Percentiles rank a stretch among this genome's conserved stretches.
These are phyloP conservation scores for Bothrops jararaca DNA, from an alignment of 2,113 vertebrate species.

Conservation along the genomic window DNA sequence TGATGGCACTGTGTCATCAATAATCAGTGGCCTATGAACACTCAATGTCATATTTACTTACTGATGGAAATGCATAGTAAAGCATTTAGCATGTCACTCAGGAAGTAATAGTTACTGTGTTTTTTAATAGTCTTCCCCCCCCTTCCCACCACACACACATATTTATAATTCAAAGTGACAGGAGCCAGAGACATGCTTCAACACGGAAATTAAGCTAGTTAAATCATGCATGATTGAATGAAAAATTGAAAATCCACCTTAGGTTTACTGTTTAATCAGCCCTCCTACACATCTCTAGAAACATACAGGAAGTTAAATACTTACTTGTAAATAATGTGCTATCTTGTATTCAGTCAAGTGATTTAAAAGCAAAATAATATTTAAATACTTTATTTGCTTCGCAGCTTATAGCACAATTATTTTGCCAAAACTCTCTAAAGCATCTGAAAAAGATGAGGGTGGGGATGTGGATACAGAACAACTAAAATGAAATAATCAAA, in stretches of 20 bases:
- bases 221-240: conserved; percentile 52
- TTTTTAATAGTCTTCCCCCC: conserved; percentile 9
- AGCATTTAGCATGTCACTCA: conserved; percentile 40
- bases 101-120: conserved; percentile 26
- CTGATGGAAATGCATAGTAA: conserved; percentile 53
- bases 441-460: background rate
- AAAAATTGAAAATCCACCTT: conserved; percentile 50
- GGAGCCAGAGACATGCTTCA: conserved; percentile 48
- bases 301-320: conserved; percentile 35
- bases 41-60: conserved; percentile 49
- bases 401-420: background rate
- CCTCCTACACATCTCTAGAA: conserved; percentile 39
- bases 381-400: conserved; percentile 32
- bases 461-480: background rate
- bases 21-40: conserved; percentile 51
- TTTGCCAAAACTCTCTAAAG: background rate
- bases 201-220: conserved; percentile 53
- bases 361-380: conserved; percentile 29
- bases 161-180: conserved; percentile 50
- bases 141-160: background rate
- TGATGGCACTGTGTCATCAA: conserved; percentile 52
- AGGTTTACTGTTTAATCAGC: conserved; percentile 52
- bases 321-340: conserved; percentile 24
- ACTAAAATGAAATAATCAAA: conserved; percentile 1
- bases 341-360: conserved; percentile 34